Conservation (phyloP, 2,113 vertebrate genomes). For the Ornithorhynchus anatinus region DNA sequence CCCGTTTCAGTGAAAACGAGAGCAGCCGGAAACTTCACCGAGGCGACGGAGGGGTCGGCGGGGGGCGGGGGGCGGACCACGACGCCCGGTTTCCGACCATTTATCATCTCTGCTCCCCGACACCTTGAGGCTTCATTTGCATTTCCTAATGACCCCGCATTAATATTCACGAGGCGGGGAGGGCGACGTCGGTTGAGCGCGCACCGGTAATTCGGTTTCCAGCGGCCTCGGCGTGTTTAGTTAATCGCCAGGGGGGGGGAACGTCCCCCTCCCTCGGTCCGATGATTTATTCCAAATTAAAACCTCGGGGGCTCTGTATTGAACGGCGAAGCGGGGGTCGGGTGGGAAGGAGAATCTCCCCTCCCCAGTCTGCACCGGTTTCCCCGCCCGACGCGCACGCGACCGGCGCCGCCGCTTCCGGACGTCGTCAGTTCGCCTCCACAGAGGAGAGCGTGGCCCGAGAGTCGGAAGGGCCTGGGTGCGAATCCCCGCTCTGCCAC, state of each 20-base stretch:
- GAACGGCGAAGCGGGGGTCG: slow-evolving; percentile 60
- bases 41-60: slow-evolving; percentile 33
- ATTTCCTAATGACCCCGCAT: slow-evolving; percentile 80
- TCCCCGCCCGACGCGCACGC: slow-evolving; percentile 1
- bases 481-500: too few relatives aligned
- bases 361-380: slow-evolving; percentile 9
- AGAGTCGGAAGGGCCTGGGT: too few relatives aligned
- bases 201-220: slow-evolving; percentile 79
- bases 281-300: slow-evolving; percentile 84
- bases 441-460: too few relatives aligned
- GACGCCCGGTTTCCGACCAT: slow-evolving; percentile 61
- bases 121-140: slow-evolving; percentile 75
- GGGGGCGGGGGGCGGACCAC: slow-evolving; percentile 67
- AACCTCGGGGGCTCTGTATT: slow-evolving; percentile 71
- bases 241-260: slow-evolving; percentile 79
- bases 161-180: slow-evolving; percentile 75
- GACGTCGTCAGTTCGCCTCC: too few relatives aligned
- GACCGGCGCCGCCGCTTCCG: not conserved
- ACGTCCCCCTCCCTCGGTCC: slow-evolving; percentile 72
- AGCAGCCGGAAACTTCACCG: slow-evolving; percentile 54
- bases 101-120: slow-evolving; percentile 59
- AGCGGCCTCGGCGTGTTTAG: slow-evolving; percentile 74
- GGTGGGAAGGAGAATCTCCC: slow-evolving; percentile 58
- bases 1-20: slow-evolving; percentile 66
- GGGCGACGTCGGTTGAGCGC: slow-evolving; percentile 71